These are phyloP conservation scores for Stigmatopora nigra DNA, from an alignment of 2,113 vertebrate genomes.

Conservation along the genomic window DNA sequence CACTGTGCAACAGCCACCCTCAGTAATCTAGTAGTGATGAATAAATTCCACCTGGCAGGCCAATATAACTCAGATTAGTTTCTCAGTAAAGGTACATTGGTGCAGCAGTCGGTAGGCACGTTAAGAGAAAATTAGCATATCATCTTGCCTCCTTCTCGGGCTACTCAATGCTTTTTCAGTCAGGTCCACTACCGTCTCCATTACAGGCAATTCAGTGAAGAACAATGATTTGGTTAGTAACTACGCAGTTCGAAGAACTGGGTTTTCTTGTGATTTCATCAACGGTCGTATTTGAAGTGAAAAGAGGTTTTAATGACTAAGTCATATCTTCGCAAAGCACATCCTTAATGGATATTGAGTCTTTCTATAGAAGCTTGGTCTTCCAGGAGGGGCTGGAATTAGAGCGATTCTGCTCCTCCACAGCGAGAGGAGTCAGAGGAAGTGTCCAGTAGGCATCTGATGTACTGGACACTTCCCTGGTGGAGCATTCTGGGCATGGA, in stretches of 20 bases:
- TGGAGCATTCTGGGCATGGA: too few relatives aligned
- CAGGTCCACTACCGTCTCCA: slow-evolving; percentile 26
- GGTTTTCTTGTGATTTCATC: slow-evolving; percentile 29
- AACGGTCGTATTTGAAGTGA: background rate
- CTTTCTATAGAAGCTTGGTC: too few relatives aligned
- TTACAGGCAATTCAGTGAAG: slow-evolving; percentile 15
- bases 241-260: slow-evolving; percentile 24
- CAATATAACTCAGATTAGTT: slow-evolving; percentile 71
- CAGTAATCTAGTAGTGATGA: slow-evolving; percentile 64
- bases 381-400: too few relatives aligned
- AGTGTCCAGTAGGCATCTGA: too few relatives aligned
- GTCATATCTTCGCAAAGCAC: too few relatives aligned
- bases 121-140: slow-evolving; percentile 61
- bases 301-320: background rate
- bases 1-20: slow-evolving; percentile 64
- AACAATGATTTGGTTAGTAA: slow-evolving; percentile 46
- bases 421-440: too few relatives aligned
- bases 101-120: slow-evolving; percentile 59
- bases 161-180: slow-evolving; percentile 15
- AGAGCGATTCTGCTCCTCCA: too few relatives aligned
- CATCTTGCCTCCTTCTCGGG: slow-evolving; percentile 40
- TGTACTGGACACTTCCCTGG: too few relatives aligned
- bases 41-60: slow-evolving; percentile 70
- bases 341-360: too few relatives aligned
- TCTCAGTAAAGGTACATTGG: slow-evolving; percentile 53